A percentile compares a stretch with the other conserved stretches of the same genome.
Evolutionary conservation across 2,797 vertebrate species (phyloP).

Genomic region (Sorex maritimensis): DNA sequence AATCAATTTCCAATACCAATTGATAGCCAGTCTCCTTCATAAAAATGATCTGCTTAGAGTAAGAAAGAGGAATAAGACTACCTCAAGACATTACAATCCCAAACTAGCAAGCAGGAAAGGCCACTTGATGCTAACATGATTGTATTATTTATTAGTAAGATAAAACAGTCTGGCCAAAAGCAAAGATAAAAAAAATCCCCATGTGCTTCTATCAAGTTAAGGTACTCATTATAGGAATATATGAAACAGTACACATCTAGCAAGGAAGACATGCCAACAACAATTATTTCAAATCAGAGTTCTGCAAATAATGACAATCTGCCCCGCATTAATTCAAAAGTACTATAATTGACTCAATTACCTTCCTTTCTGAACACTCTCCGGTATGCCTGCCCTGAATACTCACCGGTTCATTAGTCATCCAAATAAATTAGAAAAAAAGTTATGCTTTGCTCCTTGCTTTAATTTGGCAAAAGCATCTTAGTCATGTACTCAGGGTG

Average conservation of each 20-base stretch:
- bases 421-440: conserved; percentile 72
- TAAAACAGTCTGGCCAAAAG: conserved; percentile 47
- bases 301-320: conserved; percentile 85
- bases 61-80: not conserved
- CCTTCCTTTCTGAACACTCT: conserved; percentile 81
- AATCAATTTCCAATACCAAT: conserved; percentile 27
- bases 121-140: conserved; percentile 7
- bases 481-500: not conserved
- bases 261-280: conserved; percentile 80
- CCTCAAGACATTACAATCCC: not conserved
- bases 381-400: conserved; percentile 55
- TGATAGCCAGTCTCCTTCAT: conserved; percentile 14
- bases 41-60: conserved; percentile 18
- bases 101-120: not conserved
- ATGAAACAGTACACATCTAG: not conserved
- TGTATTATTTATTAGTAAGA: conserved; percentile 29
- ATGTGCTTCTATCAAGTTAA: not conserved
- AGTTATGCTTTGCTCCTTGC: conserved; percentile 66
- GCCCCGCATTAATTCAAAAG: conserved; percentile 83
- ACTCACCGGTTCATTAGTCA: conserved; percentile 66
- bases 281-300: conserved; percentile 85
- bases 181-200: conserved; percentile 33
- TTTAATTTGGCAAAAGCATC: conserved; percentile 68
- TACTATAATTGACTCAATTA: conserved; percentile 84
- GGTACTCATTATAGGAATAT: not conserved